phyloP scores from a whole-genome alignment of 2,888 invertebrate species.

The Branchipolynoe longqiensis region DNA sequence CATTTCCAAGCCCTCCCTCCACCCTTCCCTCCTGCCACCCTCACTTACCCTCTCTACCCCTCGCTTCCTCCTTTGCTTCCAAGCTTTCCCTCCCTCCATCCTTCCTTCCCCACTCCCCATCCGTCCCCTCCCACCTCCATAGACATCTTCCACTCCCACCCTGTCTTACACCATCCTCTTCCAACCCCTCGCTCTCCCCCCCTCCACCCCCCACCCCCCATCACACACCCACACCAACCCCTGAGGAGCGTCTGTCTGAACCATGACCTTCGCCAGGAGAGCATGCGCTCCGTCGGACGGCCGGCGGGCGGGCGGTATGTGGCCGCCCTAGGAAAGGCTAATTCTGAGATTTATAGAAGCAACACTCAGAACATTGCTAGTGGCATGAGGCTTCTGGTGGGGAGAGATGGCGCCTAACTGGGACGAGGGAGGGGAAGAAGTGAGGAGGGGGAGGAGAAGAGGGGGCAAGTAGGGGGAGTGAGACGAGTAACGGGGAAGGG shows the following conservation, averaged over 20 bases:
- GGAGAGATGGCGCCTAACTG: neutral
- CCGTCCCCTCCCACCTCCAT: neutral
- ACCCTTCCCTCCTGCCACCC: neutral
- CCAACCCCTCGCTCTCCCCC: too few species aligned
- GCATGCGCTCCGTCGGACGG: neutral
- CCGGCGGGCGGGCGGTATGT: neutral
- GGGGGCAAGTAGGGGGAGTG: neutral
- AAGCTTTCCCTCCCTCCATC: neutral
- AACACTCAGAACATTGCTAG: neutral
- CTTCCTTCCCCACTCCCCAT: neutral
- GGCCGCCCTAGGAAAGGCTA: neutral
- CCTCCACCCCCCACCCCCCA: neutral
- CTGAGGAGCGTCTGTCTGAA: constrained; percentile 1
- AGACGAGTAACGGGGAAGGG: neutral
- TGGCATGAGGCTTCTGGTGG: constrained; percentile 3
- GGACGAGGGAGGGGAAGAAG: neutral
- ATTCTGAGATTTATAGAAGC: constrained; percentile 45
- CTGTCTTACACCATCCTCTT: too few species aligned
- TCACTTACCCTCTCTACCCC: neutral
- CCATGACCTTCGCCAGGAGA: constrained; percentile 17
- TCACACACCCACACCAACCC: too few species aligned
- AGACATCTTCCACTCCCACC: neutral
- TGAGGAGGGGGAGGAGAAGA: neutral
- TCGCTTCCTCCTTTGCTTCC: neutral
- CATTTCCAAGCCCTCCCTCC: neutral